These are phyloP conservation scores for Heliconius aoede DNA, from an alignment of 2,888 invertebrate species.

Conservation along the genomic window DNA sequence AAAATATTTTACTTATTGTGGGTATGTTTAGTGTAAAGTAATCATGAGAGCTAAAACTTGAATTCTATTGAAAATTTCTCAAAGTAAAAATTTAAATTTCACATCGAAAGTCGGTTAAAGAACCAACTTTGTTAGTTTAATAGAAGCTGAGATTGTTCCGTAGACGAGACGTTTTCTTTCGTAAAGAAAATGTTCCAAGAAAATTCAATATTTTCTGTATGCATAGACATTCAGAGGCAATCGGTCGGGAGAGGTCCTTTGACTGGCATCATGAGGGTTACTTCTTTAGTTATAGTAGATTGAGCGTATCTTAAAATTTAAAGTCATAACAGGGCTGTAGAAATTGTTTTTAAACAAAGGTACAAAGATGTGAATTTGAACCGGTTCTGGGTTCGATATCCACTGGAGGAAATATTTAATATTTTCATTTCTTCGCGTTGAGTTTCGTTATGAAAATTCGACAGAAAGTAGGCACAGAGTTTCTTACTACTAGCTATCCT, in stretches of 20 bases:
- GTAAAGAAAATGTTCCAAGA: slow-evolving; percentile 39
- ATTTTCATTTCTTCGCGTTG: neutral
- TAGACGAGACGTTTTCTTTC: slow-evolving; percentile 17
- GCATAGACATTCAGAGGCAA: slow-evolving; percentile 40
- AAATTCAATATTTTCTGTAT: slow-evolving; percentile 48
- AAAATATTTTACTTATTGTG: too few relatives aligned
- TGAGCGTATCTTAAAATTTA: neutral
- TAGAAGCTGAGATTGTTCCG: slow-evolving; percentile 20
- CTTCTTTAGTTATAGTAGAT: slow-evolving; percentile 3
- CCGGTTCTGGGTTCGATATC: neutral
- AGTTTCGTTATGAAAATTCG: too few relatives aligned
- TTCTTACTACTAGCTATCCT: too few relatives aligned
- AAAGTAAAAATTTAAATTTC: slow-evolving; percentile 20
- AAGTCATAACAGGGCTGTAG: neutral
- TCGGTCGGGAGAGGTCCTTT: slow-evolving; percentile 33
- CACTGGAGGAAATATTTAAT: neutral
- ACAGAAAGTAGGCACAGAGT: too few relatives aligned
- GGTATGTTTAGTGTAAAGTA: too few relatives aligned
- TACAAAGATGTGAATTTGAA: neutral
- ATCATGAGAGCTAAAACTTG: neutral
- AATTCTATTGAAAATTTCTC: slow-evolving; percentile 9
- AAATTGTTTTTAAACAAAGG: neutral
- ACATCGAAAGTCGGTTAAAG: slow-evolving; percentile 19
- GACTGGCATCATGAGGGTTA: slow-evolving; percentile 6
- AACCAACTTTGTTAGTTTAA: slow-evolving; percentile 20